Evolutionary conservation across 1,140 invertebrate species (phyloP), one percentile per base, ranked within the genome.

Genomic region (Nebria ingens): DNA sequence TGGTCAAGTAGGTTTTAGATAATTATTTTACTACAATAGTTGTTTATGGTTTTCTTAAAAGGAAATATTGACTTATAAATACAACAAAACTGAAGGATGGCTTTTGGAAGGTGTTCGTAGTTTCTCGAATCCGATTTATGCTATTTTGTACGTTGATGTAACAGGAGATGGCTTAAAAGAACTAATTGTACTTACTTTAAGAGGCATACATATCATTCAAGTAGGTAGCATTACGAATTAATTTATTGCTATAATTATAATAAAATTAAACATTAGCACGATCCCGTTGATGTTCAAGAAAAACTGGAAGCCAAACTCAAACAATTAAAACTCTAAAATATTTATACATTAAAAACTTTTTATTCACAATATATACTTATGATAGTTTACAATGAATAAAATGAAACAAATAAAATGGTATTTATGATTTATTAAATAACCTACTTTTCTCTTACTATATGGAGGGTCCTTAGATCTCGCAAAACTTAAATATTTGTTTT

Each of bases 81-180:
- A 66, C n/a, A 57, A 65, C 29, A 62, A 68, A 15, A 58, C 61
- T n/a, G 59, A 66, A 2, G 64, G 51, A 17, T 81, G 79, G 79
- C 65, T 64, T 58, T 62, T 80, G 13, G 65, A 65, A 2, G 67
- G 72, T 52, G 68, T 73, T 59, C 76, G 74, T 59, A 71, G 72
- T 53, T 80, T 86, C 59, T 70, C 82, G 20, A 76, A 78, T 55
- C 82, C 84, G 11, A 72, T 87, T 25, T 74, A 84, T 65, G 76
- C 76, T 0, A 69, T 87, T 20, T 73, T 77, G 57, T 79, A 79
- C 61, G 60, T 83, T 42, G 85, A 87, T 65, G 69, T 87, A n/a
- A 82, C 79, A 38, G 79, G 79, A 12, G 84, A 87, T 71, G 84
- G 84, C 38, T 69, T 85, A 34, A 81, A 79, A 60, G 83, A 86